These are phyloP conservation scores for Terrapene triunguis DNA, from an alignment of 2,113 vertebrate genomes.

Conservation along the genomic window DNA sequence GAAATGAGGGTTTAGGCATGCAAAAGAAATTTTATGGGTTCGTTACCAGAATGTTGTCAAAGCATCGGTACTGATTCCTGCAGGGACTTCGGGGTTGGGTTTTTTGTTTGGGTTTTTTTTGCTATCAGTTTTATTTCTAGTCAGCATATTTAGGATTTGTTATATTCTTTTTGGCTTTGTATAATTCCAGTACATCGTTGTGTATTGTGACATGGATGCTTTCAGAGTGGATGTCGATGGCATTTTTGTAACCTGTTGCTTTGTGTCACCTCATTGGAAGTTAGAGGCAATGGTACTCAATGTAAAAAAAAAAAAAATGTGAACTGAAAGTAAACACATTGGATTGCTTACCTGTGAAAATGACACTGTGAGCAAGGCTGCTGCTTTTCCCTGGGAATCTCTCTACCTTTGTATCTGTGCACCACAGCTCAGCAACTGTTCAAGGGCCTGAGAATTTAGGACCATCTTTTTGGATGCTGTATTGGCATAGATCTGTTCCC, in stretches of 20 bases:
- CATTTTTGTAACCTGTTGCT: conserved; percentile 67
- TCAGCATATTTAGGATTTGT: conserved; percentile 54
- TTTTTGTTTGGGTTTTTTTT: background rate
- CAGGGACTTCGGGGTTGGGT: background rate
- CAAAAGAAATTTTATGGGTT: conserved; percentile 31
- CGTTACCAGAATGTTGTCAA: conserved; percentile 21
- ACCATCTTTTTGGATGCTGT: background rate
- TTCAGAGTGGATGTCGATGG: conserved; percentile 63
- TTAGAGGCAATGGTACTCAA: conserved; percentile 45
- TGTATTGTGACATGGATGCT: conserved; percentile 75
- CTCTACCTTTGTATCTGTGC: background rate
- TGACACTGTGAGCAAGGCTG: background rate
- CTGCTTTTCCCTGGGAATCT: rapidly evolving
- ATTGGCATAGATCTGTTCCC: background rate
- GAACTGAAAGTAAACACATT: conserved; percentile 68
- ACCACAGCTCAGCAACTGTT: background rate
- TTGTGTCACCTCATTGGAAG: conserved; percentile 62
- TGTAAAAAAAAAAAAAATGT: conserved; percentile 33
- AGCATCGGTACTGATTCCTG: conserved; percentile 48
- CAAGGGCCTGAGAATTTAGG: background rate
- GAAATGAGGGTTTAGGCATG: conserved; percentile 43
- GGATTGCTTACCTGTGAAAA: conserved; percentile 42
- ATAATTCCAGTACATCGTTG: conserved; percentile 67
- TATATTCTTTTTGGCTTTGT: conserved; percentile 69
- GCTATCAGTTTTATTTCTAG: conserved; percentile 71